Evolutionary conservation across 2,113 vertebrate genomes (phyloP).

Genomic region (Rutilus rutilus): DNA sequence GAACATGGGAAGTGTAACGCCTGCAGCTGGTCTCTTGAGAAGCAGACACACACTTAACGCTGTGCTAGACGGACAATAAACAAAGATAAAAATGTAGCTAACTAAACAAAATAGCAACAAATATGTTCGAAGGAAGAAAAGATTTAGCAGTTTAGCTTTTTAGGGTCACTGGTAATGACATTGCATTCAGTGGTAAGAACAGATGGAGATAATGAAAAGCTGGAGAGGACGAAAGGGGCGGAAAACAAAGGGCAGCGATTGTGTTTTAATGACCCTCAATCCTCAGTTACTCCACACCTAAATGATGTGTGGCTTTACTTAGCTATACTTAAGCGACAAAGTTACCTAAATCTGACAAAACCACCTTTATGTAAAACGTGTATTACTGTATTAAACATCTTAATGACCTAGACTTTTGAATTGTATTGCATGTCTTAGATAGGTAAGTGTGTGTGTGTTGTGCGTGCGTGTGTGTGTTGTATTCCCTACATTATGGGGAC

Average conservation of each 20-base stretch:
- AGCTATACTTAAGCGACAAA: neutral
- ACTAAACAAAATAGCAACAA: neutral
- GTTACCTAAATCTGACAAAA: neutral
- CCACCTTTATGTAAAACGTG: neutral
- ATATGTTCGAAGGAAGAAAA: neutral
- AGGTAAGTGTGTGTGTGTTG: too few relatives aligned
- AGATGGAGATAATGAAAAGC: neutral
- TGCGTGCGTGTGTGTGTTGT: too few relatives aligned
- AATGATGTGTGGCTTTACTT: neutral
- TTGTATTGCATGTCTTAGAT: too few relatives aligned
- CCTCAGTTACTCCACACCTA: neutral
- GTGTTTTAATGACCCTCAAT: neutral
- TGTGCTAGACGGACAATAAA: slow-evolving; percentile 32
- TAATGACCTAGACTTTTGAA: too few relatives aligned
- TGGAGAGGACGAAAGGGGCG: neutral
- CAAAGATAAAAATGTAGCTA: slow-evolving; percentile 11
- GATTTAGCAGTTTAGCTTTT: neutral
- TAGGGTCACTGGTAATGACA: neutral
- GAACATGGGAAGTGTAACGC: neutral
- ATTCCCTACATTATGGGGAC: too few relatives aligned
- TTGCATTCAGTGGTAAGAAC: neutral
- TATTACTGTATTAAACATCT: too few relatives aligned
- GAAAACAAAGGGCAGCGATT: neutral
- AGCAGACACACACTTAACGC: slow-evolving; percentile 19
- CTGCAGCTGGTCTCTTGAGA: slow-evolving; percentile 40